These are phyloP conservation scores for Synergus gifuensis DNA, from an alignment of 2,888 invertebrate species.

Conservation along the genomic window DNA sequence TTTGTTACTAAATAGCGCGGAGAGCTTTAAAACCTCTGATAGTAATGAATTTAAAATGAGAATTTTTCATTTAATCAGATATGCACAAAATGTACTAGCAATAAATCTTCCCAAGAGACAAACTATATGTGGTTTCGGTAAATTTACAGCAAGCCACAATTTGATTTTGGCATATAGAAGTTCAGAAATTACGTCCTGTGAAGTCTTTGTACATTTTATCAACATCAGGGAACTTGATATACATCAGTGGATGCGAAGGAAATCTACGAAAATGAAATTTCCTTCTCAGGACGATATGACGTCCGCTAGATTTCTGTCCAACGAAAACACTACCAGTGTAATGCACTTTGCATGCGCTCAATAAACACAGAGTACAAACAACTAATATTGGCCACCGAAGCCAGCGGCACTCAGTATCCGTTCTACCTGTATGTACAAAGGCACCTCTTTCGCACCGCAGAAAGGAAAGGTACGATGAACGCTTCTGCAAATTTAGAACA, in stretches of 20 bases:
- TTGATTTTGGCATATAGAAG: neutral
- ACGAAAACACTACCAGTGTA: neutral
- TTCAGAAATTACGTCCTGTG: conserved; percentile 1
- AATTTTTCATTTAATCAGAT: no score
- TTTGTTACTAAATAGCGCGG: no score
- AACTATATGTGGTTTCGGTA: neutral
- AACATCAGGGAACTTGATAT: neutral
- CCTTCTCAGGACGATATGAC: neutral
- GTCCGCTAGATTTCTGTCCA: neutral
- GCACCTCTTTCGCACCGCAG: conserved; percentile 14
- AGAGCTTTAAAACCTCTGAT: no score
- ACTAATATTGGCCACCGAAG: conserved; percentile 29
- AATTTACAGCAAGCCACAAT: neutral
- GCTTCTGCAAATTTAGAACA: conserved; percentile 2
- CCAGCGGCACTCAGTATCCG: conserved; percentile 17
- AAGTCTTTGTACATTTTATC: neutral
- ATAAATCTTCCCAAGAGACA: neutral
- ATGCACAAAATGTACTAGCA: no score
- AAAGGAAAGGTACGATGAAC: neutral
- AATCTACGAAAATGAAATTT: conserved; percentile 27
- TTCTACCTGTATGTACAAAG: conserved; percentile 24
- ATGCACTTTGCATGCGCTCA: neutral
- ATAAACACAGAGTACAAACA: conserved; percentile 27
- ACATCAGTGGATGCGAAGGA: neutral
- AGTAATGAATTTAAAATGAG: neutral